Conservation (phyloP, 2,888 invertebrate genomes). For the Lutraria lutraria region DNA sequence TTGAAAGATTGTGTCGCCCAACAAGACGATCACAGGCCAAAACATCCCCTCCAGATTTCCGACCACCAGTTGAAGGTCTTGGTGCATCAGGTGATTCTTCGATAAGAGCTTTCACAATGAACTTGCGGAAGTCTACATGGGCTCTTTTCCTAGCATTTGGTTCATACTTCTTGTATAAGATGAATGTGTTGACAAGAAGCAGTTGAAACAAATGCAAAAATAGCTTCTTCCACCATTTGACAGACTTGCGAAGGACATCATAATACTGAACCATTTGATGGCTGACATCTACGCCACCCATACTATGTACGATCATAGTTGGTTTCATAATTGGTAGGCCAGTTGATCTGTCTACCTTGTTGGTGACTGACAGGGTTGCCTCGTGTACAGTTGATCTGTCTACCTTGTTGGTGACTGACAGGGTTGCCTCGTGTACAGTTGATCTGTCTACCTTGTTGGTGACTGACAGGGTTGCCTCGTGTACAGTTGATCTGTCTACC, state of each 20-base stretch:
- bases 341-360: conserved; percentile 34
- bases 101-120: conserved; percentile 16
- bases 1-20: conserved; percentile 25
- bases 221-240: conserved; percentile 66
- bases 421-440: no score
- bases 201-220: conserved; percentile 61
- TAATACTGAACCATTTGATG: conserved; percentile 68
- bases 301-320: conserved; percentile 40
- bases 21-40: no score
- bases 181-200: conserved; percentile 43
- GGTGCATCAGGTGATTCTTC: conserved; percentile 47
- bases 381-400: no score
- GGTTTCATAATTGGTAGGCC: conserved; percentile 53
- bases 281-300: conserved; percentile 60
- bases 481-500: no score
- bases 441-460: no score
- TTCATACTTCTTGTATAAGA: conserved; percentile 31
- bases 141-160: neutral
- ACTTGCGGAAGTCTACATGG: conserved; percentile 29
- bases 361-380: conserved; percentile 36
- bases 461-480: no score
- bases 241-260: no score
- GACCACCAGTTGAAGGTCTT: conserved; percentile 26
- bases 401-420: no score
- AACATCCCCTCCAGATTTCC: neutral